phyloP scores from a whole-genome alignment of 2,113 vertebrate species.

The Lynx canadensis region DNA sequence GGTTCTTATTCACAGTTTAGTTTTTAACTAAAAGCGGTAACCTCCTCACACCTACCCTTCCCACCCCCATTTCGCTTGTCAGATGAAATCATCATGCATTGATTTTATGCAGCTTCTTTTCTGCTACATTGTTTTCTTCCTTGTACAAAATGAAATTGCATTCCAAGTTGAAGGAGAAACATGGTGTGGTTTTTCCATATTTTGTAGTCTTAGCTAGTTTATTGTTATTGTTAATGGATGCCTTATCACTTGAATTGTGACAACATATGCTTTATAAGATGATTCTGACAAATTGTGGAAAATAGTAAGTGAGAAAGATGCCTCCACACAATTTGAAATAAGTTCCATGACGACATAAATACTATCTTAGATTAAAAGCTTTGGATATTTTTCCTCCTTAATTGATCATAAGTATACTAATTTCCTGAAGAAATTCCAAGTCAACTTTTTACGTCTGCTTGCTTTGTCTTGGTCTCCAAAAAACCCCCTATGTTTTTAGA shows the following conservation, averaged over 20 bases:
- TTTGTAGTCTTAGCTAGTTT: not conserved
- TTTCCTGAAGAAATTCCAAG: conserved; percentile 29
- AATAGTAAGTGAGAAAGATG: not conserved
- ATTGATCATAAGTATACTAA: not conserved
- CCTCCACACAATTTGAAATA: not conserved
- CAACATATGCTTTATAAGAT: not conserved
- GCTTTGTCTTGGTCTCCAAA: conserved; percentile 26
- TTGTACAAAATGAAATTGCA: conserved; percentile 40
- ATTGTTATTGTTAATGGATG: not conserved
- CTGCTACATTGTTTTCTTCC: conserved; percentile 12
- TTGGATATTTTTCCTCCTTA: not conserved
- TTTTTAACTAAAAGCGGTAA: conserved; percentile 53
- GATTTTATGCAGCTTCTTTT: conserved; percentile 39
- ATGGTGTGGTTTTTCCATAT: not conserved
- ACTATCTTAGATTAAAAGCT: not conserved
- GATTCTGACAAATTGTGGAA: not conserved
- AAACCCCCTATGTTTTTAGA: not conserved
- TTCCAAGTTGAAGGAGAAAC: not conserved
- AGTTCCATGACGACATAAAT: not conserved
- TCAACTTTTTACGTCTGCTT: not conserved
- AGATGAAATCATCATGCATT: conserved; percentile 42
- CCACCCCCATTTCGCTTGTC: conserved; percentile 39
- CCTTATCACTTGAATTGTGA: conserved; percentile 2
- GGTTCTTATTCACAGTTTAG: conserved; percentile 38
- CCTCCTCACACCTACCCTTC: conserved; percentile 48